Percentiles rank a stretch among this genome's conserved stretches.
Conservation (phyloP, 2,888 invertebrate genomes). For the Nebria brevicollis region DNA sequence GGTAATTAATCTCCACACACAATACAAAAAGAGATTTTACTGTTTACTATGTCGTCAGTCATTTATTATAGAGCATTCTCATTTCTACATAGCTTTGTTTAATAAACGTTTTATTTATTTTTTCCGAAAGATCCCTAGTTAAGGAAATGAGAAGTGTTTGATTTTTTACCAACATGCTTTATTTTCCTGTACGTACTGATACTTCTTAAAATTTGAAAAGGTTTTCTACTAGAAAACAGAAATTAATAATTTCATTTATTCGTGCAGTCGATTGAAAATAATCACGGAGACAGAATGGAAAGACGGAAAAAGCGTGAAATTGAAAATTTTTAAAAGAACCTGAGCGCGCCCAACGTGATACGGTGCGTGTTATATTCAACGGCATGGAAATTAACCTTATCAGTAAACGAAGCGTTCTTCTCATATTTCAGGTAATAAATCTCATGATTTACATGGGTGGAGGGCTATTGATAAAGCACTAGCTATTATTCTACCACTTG, state of each 20-base stretch:
- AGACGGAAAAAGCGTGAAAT: neutral
- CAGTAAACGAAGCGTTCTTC: constrained; percentile 8
- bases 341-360: neutral
- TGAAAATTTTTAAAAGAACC: neutral
- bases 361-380: neutral
- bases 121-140: neutral
- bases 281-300: neutral
- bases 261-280: neutral
- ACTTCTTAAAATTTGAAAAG: neutral
- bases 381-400: constrained; percentile 14
- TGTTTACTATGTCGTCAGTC: constrained; percentile 36
- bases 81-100: constrained; percentile 9
- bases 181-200: too few relatives aligned
- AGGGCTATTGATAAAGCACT: constrained; percentile 7
- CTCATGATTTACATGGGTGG: constrained; percentile 12
- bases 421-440: constrained; percentile 20
- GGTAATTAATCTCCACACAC: constrained; percentile 35
- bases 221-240: neutral
- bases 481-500: constrained; percentile 10
- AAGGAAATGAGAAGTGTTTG: too few relatives aligned
- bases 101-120: neutral
- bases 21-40: constrained; percentile 27
- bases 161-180: too few relatives aligned
- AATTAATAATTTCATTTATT: neutral
- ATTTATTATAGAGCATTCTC: constrained; percentile 34